Evolutionary conservation across 2,797 vertebrate genomes (phyloP).

Genomic region (Buphagus erythrorhynchus): DNA sequence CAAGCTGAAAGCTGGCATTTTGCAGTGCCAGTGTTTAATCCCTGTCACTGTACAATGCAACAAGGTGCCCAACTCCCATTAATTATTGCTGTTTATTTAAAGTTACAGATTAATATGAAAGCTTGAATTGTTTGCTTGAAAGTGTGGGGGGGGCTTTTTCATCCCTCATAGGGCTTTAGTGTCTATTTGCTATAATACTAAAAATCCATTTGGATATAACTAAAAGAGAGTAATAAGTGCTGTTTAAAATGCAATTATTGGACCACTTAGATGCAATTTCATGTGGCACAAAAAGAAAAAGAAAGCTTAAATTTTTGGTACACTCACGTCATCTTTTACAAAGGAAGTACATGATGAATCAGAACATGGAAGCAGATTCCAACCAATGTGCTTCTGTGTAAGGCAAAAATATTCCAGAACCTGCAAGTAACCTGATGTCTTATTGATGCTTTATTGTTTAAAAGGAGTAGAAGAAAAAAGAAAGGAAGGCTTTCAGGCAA

Average conservation of each 20-base stretch:
- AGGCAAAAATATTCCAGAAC: constrained; percentile 32
- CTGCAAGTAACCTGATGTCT: neutral
- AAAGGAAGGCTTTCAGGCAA: neutral
- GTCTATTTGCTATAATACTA: constrained; percentile 37
- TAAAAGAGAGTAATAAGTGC: constrained; percentile 46
- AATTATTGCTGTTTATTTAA: constrained; percentile 48
- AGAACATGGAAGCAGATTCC: constrained; percentile 32
- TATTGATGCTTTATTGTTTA: constrained; percentile 47
- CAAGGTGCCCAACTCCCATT: constrained; percentile 19
- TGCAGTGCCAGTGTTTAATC: constrained; percentile 59
- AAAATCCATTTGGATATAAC: constrained; percentile 34
- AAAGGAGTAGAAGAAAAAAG: constrained; percentile 1
- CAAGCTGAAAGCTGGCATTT: constrained; percentile 65
- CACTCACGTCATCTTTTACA: neutral
- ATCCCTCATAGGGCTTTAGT: neutral
- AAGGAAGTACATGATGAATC: constrained; percentile 41
- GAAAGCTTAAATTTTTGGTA: neutral
- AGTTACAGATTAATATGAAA: constrained; percentile 16
- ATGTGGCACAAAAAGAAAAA: constrained; percentile 13
- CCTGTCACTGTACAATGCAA: constrained; percentile 21
- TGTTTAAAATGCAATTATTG: constrained; percentile 61
- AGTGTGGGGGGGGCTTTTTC: neutral
- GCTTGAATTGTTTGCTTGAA: neutral
- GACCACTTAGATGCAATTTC: constrained; percentile 55
- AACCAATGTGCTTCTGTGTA: constrained; percentile 9